phyloP scores from a whole-genome alignment of 1,140 invertebrate species.

The Cecropterus lyciades region DNA sequence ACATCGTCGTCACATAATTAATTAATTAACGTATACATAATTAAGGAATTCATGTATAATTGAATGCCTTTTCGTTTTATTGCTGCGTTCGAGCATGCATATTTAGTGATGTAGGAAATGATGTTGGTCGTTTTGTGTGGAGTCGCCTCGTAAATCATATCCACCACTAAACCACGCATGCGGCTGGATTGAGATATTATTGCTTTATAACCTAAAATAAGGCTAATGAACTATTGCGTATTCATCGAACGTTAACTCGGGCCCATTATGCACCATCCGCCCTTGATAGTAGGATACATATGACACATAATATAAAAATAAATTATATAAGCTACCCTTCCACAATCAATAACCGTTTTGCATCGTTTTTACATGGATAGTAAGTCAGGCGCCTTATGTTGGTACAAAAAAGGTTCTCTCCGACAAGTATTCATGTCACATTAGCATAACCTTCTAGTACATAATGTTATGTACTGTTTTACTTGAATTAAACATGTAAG shows the following conservation, averaged over 20 bases:
- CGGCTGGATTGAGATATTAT: slow-evolving; percentile 48
- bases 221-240: slow-evolving; percentile 63
- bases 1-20: slow-evolving; percentile 70
- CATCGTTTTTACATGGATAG: neutral
- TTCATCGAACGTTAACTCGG: slow-evolving; percentile 40
- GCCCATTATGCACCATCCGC: slow-evolving; percentile 37
- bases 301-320: neutral
- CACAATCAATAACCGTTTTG: neutral
- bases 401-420: slow-evolving; percentile 39
- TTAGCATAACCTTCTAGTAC: slow-evolving; percentile 47
- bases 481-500: slow-evolving; percentile 53
- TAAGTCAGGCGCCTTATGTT: slow-evolving; percentile 26
- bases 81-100: slow-evolving; percentile 52
- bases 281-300: neutral
- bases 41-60: slow-evolving; percentile 60
- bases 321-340: neutral
- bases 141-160: slow-evolving; percentile 57
- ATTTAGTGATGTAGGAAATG: slow-evolving; percentile 58
- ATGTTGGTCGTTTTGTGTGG: slow-evolving; percentile 27
- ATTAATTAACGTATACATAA: slow-evolving; percentile 71
- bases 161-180: slow-evolving; percentile 51
- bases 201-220: slow-evolving; percentile 68
- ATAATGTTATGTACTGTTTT: slow-evolving; percentile 45
- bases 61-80: slow-evolving; percentile 60
- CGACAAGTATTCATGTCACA: slow-evolving; percentile 45